These are phyloP conservation scores for Drosophila kambysellisi DNA, from an alignment of 2,888 invertebrate species.

Conservation along the genomic window DNA sequence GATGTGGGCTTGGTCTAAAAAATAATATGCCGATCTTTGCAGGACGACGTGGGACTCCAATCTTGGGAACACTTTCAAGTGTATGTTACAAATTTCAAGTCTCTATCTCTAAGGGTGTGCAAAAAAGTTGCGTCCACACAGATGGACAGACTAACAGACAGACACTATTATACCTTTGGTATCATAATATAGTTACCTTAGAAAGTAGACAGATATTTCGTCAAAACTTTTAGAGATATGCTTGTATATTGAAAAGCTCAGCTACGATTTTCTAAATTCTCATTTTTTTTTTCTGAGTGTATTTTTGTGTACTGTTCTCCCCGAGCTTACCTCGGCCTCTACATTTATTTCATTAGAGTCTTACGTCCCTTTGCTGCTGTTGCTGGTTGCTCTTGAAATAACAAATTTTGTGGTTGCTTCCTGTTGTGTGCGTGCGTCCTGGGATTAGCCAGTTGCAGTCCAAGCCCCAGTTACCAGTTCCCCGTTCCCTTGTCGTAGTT, in stretches of 20 bases:
- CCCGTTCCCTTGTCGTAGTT: slow-evolving; percentile 4
- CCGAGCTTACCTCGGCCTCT: slow-evolving; percentile 27
- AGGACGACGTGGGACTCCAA: too few species aligned
- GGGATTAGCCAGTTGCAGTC: slow-evolving; percentile 61
- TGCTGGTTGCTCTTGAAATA: slow-evolving; percentile 67
- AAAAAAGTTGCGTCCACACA: too few species aligned
- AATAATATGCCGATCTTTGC: too few species aligned
- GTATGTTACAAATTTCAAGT: too few species aligned
- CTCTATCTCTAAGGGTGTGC: too few species aligned
- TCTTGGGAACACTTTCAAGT: too few species aligned
- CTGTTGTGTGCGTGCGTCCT: slow-evolving; percentile 72
- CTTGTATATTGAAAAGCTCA: too few species aligned
- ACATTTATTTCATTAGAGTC: slow-evolving; percentile 62
- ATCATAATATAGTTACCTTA: too few species aligned
- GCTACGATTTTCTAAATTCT: too few species aligned
- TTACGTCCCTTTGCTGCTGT: slow-evolving; percentile 55
- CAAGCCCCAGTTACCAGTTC: slow-evolving; percentile 18
- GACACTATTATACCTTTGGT: too few species aligned
- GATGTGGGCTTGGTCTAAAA: too few species aligned
- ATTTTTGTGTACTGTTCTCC: slow-evolving; percentile 6
- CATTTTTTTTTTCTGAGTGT: not conserved
- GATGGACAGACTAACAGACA: too few species aligned
- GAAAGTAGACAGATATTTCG: not conserved
- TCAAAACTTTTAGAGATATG: not conserved
- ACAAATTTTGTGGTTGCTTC: slow-evolving; percentile 76